Conservation (phyloP, 2,797 vertebrate genomes). For the Okamejei kenojei region DNA sequence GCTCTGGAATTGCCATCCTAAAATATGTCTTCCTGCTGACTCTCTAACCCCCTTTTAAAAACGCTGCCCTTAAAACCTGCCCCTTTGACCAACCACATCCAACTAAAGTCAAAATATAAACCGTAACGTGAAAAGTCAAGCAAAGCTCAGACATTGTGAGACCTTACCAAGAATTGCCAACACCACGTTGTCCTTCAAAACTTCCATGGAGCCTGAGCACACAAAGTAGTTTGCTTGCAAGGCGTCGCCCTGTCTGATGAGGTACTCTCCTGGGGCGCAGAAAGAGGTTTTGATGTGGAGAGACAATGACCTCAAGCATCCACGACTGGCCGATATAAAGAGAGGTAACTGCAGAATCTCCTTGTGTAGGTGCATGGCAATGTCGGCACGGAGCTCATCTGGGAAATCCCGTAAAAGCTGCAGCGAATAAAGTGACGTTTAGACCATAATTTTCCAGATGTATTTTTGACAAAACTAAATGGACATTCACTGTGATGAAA, state of each 20-base stretch:
- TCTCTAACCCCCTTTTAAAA: not conserved
- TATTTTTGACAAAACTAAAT: not conserved
- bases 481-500: not conserved
- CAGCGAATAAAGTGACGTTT: slow-evolving; percentile 10
- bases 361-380: slow-evolving; percentile 92
- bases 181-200: slow-evolving; percentile 81
- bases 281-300: slow-evolving; percentile 92
- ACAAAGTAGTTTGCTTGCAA: slow-evolving; percentile 88
- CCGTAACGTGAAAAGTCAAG: not conserved
- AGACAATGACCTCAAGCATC: slow-evolving; percentile 86
- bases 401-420: slow-evolving; percentile 92
- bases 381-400: slow-evolving; percentile 83
- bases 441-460: not conserved
- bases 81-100: not conserved
- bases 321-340: slow-evolving; percentile 80
- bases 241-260: slow-evolving; percentile 83
- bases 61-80: not conserved
- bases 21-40: too few species aligned
- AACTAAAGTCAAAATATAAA: not conserved
- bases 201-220: slow-evolving; percentile 89
- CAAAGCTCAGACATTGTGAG: not conserved
- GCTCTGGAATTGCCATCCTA: not conserved
- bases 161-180: slow-evolving; percentile 84
- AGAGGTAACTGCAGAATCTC: slow-evolving; percentile 89
- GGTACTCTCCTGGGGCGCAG: slow-evolving; percentile 87